A percentile compares a stretch with the other conserved stretches of the same genome.
Conservation (phyloP, 2,113 vertebrate genomes). For the Tachycineta bicolor region DNA sequence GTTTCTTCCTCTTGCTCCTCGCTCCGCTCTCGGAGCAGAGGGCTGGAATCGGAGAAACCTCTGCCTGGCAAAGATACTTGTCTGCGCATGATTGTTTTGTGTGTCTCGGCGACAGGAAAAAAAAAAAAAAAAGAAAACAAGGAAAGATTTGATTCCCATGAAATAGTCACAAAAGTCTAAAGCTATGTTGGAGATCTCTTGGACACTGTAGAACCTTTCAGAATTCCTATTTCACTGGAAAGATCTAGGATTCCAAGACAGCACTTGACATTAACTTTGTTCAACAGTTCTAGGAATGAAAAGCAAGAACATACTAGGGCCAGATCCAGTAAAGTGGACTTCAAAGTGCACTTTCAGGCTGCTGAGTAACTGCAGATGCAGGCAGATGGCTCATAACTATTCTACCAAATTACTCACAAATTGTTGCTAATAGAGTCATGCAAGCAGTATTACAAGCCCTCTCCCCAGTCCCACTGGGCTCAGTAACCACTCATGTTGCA, state of each 20-base stretch:
- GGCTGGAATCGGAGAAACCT: no score
- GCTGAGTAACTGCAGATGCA: not conserved
- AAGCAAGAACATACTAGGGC: not conserved
- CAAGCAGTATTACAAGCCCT: not conserved
- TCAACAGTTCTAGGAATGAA: not conserved
- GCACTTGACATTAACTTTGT: not conserved
- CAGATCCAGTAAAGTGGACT: not conserved
- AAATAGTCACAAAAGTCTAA: not conserved
- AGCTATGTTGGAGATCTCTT: not conserved
- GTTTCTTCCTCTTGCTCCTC: no score
- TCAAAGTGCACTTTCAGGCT: not conserved
- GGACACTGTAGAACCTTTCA: not conserved
- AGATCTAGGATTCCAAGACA: not conserved
- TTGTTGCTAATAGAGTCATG: not conserved
- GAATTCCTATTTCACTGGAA: not conserved
- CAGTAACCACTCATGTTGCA: not conserved
- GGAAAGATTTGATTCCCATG: not conserved
- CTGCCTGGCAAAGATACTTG: no score
- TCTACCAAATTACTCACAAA: not conserved
- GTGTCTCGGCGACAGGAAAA: no score
- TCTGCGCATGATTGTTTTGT: no score
- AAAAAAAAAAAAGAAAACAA: not conserved
- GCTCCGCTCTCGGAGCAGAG: no score
- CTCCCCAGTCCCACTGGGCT: not conserved
- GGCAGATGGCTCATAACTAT: not conserved